Evolutionary conservation across 2,888 invertebrate species (phyloP), one percentile per base, ranked within the genome.

Genomic region (Sarcophaga carnaria): DNA sequence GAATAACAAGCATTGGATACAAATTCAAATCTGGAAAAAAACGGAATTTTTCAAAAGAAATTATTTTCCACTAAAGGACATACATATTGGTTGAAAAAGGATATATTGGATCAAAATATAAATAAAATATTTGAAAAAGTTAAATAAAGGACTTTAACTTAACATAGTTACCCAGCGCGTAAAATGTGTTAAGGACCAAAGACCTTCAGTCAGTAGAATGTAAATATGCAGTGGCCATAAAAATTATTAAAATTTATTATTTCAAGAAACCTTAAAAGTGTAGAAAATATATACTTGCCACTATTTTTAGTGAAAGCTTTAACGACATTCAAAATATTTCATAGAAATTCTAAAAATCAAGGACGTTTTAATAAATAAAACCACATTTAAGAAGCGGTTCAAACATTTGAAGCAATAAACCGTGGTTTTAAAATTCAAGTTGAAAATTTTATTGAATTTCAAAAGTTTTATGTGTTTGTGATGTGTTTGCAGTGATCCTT

Each of bases 1-100:
- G 91, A 86, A 90, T 90, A 83, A 89, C 87, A 86, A 90, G 91
- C 93, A 92, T 67, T 90, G 90, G 89, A 78, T 77, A 37, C 17
- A 62, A 80, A 54, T 59, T 75, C 1, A 37, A 64, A 54, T 54
- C 37, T 37, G 37, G 37, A 54, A 54, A 54, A 64, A 63, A 76
- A 54, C 70, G 64, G 69, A 25, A 67, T 54, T 47, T 66, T n/a
- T 14, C 25, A 20, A 75, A 54, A 54, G 14, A 54, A 45, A 76
- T 20, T 72, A 8, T 63, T 25, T 69, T 0, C 17, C 17, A 67
- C 37, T 8, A 37, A 37, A 85, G 84, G 84, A 85, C 64, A 69
- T 45, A 8, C n/a, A 54, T 69, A 25, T 17, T 37, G 20, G 70
- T 54, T 63, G 27, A 11, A 66, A 71, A 71, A 76, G 80, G 80